A percentile compares a stretch with the other conserved stretches of the same genome.
These are phyloP conservation scores for Poeciliopsis turrubarensis DNA, from an alignment of 2,113 vertebrate species.

Conservation along the genomic window DNA sequence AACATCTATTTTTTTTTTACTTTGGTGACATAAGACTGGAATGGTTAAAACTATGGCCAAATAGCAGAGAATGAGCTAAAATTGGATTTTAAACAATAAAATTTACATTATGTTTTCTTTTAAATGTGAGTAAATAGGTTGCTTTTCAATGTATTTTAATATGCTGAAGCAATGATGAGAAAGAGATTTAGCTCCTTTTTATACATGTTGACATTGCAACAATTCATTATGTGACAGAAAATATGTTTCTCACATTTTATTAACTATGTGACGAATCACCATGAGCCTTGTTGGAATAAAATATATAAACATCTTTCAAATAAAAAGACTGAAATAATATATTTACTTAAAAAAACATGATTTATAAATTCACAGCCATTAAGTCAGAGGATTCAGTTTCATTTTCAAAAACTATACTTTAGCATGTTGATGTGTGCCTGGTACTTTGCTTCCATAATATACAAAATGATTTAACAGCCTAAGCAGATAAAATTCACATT, in stretches of 20 bases:
- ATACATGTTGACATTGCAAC: neutral
- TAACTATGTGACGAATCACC: slow-evolving; percentile 41
- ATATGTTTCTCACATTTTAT: slow-evolving; percentile 31
- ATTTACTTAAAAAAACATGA: slow-evolving; percentile 56
- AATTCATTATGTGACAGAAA: neutral
- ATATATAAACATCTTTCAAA: slow-evolving; percentile 62
- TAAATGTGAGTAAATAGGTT: too few species aligned
- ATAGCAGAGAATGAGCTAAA: too few species aligned
- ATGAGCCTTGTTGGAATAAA: slow-evolving; percentile 63
- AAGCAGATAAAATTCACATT: slow-evolving; percentile 70
- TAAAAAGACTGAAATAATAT: slow-evolving; percentile 55
- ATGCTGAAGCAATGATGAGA: too few species aligned
- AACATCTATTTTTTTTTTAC: too few species aligned
- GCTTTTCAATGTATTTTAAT: too few species aligned
- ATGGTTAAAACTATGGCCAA: too few species aligned
- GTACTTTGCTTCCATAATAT: slow-evolving; percentile 67
- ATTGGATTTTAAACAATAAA: too few species aligned
- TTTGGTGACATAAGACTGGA: too few species aligned
- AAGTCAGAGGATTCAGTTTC: slow-evolving; percentile 76
- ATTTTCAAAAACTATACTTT: slow-evolving; percentile 75
- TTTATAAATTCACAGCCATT: slow-evolving; percentile 81
- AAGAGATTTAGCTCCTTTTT: too few species aligned
- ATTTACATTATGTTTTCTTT: too few species aligned
- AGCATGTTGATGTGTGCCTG: slow-evolving; percentile 64
- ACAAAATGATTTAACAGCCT: slow-evolving; percentile 76